Evolutionary conservation across 2,888 invertebrate genomes (phyloP).

Genomic region (Lasioglossum figueresi): DNA sequence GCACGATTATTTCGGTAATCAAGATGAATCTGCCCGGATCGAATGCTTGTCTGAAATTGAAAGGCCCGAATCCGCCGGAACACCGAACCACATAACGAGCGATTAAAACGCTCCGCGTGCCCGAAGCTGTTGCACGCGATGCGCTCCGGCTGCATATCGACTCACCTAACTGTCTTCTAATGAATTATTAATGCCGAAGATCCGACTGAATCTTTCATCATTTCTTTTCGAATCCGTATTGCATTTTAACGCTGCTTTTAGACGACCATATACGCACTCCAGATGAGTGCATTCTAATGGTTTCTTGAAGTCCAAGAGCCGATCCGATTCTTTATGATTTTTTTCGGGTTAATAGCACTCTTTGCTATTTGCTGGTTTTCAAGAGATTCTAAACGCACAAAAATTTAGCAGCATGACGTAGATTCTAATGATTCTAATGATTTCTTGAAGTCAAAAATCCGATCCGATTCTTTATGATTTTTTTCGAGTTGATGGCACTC

Average conservation of each 20-base stretch:
- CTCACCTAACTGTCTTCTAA: neutral
- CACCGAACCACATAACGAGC: neutral
- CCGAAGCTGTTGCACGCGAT: neutral
- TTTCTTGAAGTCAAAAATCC: no score
- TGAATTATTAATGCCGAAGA: neutral
- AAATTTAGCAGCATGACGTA: no score
- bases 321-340: no score
- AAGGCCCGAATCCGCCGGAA: neutral
- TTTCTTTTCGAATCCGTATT: neutral
- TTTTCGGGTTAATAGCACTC: no score
- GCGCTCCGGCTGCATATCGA: neutral
- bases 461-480: no score
- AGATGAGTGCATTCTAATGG: no score
- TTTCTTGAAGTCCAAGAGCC: no score
- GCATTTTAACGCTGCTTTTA: neutral
- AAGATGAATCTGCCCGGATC: constrained; percentile 12
- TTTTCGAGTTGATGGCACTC: neutral
- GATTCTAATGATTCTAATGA: no score
- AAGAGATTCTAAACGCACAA: no score
- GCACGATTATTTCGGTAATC: constrained; percentile 18
- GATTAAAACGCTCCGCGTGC: neutral
- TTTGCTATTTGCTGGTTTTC: no score
- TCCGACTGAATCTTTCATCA: neutral
- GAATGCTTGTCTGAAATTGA: neutral
- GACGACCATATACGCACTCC: no score